Evolutionary conservation across 2,113 vertebrate genomes (phyloP).

Genomic region (Tragelaphus imberbis): DNA sequence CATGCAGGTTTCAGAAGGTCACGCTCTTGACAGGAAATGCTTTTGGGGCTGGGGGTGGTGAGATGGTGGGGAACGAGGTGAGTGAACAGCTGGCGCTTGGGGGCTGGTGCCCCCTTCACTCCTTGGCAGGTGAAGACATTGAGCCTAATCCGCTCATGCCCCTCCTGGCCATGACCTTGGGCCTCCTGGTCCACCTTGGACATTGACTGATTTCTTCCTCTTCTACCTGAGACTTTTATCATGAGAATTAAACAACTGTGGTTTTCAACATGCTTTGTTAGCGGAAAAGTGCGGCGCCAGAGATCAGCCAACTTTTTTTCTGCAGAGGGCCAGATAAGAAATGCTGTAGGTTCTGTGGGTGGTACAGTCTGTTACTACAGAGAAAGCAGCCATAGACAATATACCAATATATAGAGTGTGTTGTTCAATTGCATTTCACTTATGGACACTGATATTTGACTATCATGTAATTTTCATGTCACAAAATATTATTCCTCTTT

Average conservation of each 20-base stretch:
- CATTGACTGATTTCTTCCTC: neutral
- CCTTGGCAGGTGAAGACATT: neutral
- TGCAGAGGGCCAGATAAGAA: neutral
- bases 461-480: neutral
- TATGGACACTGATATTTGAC: neutral
- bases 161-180: neutral
- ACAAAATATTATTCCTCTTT: neutral
- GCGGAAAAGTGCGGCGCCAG: neutral
- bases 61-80: neutral
- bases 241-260: neutral
- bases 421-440: neutral
- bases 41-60: neutral
- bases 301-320: neutral
- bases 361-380: neutral
- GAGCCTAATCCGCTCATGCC: neutral
- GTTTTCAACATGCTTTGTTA: conserved; percentile 9
- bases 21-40: conserved; percentile 37
- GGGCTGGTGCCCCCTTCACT: neutral
- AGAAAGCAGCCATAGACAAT: neutral
- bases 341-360: neutral
- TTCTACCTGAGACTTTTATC: neutral
- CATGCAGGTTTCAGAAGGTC: conserved; percentile 15
- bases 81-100: neutral
- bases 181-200: neutral
- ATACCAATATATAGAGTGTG: fast-evolving